Percentiles rank a stretch among this genome's conserved stretches.
phyloP scores from a whole-genome alignment of 2,113 vertebrate genomes.

The Nematolebias whitei region DNA sequence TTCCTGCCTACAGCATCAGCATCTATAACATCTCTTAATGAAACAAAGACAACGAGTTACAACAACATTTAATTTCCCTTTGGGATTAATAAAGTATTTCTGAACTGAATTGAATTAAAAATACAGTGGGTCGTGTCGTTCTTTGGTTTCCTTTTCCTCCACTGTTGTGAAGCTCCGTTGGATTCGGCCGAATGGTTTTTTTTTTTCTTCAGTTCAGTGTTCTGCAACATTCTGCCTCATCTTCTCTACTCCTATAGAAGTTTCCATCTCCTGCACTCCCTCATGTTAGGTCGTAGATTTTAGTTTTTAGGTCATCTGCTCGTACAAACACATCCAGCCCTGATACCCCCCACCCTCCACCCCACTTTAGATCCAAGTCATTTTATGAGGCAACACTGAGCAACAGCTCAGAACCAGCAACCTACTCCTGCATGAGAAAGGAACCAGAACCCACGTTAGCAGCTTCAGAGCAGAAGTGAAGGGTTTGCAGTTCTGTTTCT shows the following conservation, averaged over 20 bases:
- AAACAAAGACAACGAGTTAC: no score
- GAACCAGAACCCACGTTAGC: background rate
- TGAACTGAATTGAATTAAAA: no score
- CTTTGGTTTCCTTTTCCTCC: background rate
- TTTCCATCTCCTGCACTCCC: no score
- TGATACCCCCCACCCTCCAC: background rate
- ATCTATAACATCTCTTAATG: no score
- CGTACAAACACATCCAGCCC: slow-evolving; percentile 9
- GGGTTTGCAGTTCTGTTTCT: background rate
- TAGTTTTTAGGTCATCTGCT: slow-evolving; percentile 15
- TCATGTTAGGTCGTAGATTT: background rate
- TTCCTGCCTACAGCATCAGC: no score
- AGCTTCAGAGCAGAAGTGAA: background rate
- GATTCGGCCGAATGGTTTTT: no score
- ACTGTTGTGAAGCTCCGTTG: slow-evolving; percentile 11
- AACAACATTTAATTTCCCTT: no score
- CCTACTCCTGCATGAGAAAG: background rate
- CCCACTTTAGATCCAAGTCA: background rate
- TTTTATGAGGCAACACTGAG: slow-evolving; percentile 40
- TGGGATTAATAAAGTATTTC: no score
- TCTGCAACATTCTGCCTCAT: slow-evolving; percentile 14
- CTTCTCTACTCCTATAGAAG: background rate
- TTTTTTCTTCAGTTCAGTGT: slow-evolving; percentile 12
- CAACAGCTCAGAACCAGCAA: slow-evolving; percentile 12
- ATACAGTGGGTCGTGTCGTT: no score